Base-by-base conservation (phyloP, 2,888 invertebrate species). In the Leucophenga maculata region DNA sequence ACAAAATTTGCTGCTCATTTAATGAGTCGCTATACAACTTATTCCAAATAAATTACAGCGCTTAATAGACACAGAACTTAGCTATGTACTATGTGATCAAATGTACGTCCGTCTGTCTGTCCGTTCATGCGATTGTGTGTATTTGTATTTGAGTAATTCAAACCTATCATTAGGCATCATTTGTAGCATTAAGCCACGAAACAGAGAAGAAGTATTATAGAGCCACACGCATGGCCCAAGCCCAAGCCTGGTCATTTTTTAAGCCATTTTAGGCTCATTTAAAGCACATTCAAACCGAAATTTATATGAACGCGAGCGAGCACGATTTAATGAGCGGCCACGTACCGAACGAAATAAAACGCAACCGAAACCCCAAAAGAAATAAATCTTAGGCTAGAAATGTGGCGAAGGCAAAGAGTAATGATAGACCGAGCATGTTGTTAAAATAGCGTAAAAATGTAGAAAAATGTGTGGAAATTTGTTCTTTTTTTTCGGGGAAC, bases 111-210 rank as follows among this genome's bases (percentile, higher is more conserved):
- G 48, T 48, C 48, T 13, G 48, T 48, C 48, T 1, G 31, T 57
- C 31, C 59, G 59, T n/a, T 1, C 8, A 8, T 39, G 6, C 39
- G 39, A 39, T 8, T 39, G 11, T 39, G 39, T 39, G 39, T 8
- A 9, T 39, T 4, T 39, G 39, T 39, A 39, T 39, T 39, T 39
- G 39, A 60, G 79, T 79, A 72, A 79, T 83, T 74, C 78, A 75
- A 79, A 79, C 79, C 80, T 83, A 78, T 80, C 80, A 80, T 80
- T 80, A 80, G 80, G 73, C 82, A 78, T 83, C 74, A 80, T 82
- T 83, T 80, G 80, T 72, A 77, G 78, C 73, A 80, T 82, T 83
- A 83, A 83, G 55, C 55, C 9, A 13, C 9, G 11, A 14, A 14
- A 32, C n/a, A 32, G 31, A n/a, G n/a, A 26, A 31, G 26, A 57